Base-by-base conservation (phyloP, 2,797 vertebrate species). In the Yasuhikotakia modesta region DNA sequence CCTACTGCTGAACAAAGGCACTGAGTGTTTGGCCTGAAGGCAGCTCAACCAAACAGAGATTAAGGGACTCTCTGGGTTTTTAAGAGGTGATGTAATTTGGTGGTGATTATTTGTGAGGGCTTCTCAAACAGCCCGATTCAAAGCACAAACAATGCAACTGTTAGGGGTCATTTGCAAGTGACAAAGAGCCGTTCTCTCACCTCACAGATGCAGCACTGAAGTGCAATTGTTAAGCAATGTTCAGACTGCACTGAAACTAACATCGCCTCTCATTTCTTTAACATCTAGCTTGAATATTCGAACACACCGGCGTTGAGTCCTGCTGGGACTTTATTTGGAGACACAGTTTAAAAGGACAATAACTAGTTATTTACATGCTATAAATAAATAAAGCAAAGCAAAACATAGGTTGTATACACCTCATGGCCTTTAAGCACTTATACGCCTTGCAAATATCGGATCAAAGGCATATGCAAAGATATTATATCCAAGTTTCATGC, bases 51-150 rank as follows among this genome's bases (percentile, higher is more conserved):
- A 83, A 83, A 69, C 68, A 73, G 83, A 85, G 86, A 89, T 89
- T 87, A 87, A 89, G 83, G 39, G 70, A 79, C 82, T 76, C 86
- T 78, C 83, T 79, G 73, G 85, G 80, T 90, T 91, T 90, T 87
- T 57, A 91, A 87, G 85, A 87, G 87, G 87, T 91, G 86, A 91
- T 90, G 91, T 90, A 88, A 93, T 91, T 92, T 92, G 89, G 83
- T 75, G 88, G 85, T 79, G 88, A 92, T 91, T 90, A 90, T 87
- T 89, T 83, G 61, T 61, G 79, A 78, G 79, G 80, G 77, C 84
- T 84, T 85, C 85, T 78, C 80, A 84, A 60, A 55, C 67, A 22
- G 61, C 45, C 53, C 22, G 64, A 83, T 85, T 85, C 69, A 78
- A 72, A 79, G 30, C 35, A 82, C 89, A 91, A 90, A 93, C 90